phyloP scores from a whole-genome alignment of 2,888 invertebrate genomes.

The Drosophila kuntzei region DNA sequence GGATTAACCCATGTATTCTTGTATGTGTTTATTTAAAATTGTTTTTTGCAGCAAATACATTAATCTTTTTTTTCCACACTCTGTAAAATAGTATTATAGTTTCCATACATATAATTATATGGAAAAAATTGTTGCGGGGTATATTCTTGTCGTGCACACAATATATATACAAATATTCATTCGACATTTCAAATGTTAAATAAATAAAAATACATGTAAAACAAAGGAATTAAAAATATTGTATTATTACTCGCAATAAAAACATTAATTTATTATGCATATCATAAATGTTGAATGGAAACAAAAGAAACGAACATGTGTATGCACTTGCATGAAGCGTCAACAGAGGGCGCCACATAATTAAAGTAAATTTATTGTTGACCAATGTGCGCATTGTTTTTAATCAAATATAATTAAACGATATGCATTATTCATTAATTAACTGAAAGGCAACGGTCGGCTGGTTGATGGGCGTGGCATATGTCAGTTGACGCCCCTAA shows the following conservation, averaged over 20 bases:
- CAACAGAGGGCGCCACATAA: slow-evolving; percentile 39
- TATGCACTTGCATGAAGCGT: slow-evolving; percentile 5
- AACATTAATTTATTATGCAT: slow-evolving; percentile 52
- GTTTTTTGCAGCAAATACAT: slow-evolving; percentile 10
- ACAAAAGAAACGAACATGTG: slow-evolving; percentile 27
- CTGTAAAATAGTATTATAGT: too few relatives aligned
- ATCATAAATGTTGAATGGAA: slow-evolving; percentile 39
- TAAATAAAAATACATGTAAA: slow-evolving; percentile 49
- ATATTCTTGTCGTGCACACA: not conserved
- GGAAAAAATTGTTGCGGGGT: too few relatives aligned
- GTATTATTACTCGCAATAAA: slow-evolving; percentile 33
- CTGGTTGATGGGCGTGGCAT: slow-evolving; percentile 18
- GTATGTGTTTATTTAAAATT: slow-evolving; percentile 2
- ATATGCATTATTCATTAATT: slow-evolving; percentile 70
- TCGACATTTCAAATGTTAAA: slow-evolving; percentile 52
- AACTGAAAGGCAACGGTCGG: slow-evolving; percentile 16
- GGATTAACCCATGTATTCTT: slow-evolving; percentile 25
- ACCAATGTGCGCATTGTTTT: slow-evolving; percentile 53
- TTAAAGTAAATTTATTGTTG: slow-evolving; percentile 64
- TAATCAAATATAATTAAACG: slow-evolving; percentile 76
- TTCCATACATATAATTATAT: too few relatives aligned
- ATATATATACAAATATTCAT: not conserved
- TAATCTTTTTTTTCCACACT: not conserved
- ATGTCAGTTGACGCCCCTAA: slow-evolving; percentile 31
- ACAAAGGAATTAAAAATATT: slow-evolving; percentile 23